Evolutionary conservation across 2,113 vertebrate genomes (phyloP).

Genomic region (Amazona guildingii): DNA sequence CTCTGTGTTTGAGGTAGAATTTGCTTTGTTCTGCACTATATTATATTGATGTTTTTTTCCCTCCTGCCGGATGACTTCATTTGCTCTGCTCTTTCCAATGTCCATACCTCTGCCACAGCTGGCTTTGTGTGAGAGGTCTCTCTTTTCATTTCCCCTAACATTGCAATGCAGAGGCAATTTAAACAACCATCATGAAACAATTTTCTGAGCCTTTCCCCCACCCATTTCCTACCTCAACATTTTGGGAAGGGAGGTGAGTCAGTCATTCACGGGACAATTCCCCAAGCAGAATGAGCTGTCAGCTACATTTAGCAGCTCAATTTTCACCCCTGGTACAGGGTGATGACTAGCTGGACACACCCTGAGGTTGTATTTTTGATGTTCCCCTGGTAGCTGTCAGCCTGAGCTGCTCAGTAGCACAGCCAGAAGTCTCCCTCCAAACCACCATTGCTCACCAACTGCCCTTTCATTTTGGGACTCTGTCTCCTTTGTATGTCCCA

Average conservation of each 20-base stretch:
- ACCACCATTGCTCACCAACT: background rate
- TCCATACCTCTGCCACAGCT: slow-evolving; percentile 2
- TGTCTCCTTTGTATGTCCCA: background rate
- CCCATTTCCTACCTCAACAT: background rate
- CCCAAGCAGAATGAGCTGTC: background rate
- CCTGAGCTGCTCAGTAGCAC: background rate
- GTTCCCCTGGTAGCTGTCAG: background rate
- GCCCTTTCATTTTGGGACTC: background rate
- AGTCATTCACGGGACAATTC: background rate
- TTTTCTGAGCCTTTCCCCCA: background rate
- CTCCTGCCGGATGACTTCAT: slow-evolving; percentile 55
- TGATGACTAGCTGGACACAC: background rate
- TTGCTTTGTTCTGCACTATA: slow-evolving; percentile 61
- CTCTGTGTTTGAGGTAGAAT: slow-evolving; percentile 47
- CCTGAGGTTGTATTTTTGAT: background rate
- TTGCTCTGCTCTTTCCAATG: slow-evolving; percentile 12
- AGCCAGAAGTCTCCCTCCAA: background rate
- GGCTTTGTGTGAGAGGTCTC: background rate
- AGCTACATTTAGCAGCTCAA: background rate
- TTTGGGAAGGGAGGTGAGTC: background rate
- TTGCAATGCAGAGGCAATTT: slow-evolving; percentile 1
- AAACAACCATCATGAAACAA: slow-evolving; percentile 32
- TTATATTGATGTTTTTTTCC: slow-evolving; percentile 23
- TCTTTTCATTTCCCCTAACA: background rate
- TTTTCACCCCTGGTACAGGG: background rate